Evolutionary conservation across 2,888 invertebrate genomes (phyloP).

Genomic region (Cremastobaeus sp.): DNA sequence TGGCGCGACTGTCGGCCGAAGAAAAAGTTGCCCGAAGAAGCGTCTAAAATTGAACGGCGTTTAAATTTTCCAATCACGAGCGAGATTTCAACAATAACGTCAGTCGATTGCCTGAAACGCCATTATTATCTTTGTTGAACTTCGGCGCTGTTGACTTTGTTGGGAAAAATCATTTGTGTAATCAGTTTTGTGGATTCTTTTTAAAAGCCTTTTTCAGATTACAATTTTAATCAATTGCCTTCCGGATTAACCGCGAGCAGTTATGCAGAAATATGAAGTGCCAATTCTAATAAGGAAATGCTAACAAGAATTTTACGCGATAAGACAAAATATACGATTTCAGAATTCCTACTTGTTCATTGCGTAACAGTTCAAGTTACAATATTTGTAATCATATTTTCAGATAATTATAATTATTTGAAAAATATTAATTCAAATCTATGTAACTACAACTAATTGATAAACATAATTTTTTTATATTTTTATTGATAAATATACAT

Average conservation of each 20-base stretch:
- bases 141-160: slow-evolving; percentile 30
- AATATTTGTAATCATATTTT: neutral
- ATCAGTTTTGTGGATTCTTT: slow-evolving; percentile 12
- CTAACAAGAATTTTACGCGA: slow-evolving; percentile 5
- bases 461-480: no score
- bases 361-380: slow-evolving; percentile 14
- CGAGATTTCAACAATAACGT: neutral
- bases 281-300: slow-evolving; percentile 8
- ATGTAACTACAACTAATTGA: no score
- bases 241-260: slow-evolving; percentile 13
- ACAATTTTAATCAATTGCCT: slow-evolving; percentile 25
- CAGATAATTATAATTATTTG: no score
- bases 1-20: no score
- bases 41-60: no score
- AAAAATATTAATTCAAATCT: no score
- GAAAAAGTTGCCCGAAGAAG: no score
- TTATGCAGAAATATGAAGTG: neutral
- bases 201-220: slow-evolving; percentile 17
- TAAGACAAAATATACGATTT: slow-evolving; percentile 22
- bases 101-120: slow-evolving; percentile 47
- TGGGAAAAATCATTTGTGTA: slow-evolving; percentile 16
- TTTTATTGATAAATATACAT: no score
- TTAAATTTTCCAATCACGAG: neutral
- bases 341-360: slow-evolving; percentile 15
- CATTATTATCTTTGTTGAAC: slow-evolving; percentile 14